Evolutionary conservation across 2,888 invertebrate species (phyloP).

Genomic region (Melolontha melolontha): DNA sequence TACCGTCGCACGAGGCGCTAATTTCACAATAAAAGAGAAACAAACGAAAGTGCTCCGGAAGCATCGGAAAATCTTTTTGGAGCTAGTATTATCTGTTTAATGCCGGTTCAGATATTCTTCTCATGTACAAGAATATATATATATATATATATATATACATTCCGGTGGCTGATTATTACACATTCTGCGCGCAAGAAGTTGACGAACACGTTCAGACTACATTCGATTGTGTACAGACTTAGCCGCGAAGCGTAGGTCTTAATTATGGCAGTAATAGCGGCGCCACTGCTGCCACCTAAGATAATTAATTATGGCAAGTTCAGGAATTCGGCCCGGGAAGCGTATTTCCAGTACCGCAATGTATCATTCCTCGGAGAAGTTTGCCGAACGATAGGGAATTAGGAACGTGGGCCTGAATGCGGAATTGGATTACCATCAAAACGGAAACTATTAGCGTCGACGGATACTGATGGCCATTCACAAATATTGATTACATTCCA

Average conservation of each 20-base stretch:
- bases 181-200: too few species aligned
- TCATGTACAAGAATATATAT: too few species aligned
- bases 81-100: too few species aligned
- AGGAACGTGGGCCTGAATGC: constrained; percentile 1
- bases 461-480: constrained; percentile 25
- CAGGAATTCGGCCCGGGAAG: constrained; percentile 14
- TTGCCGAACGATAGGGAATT: not conserved
- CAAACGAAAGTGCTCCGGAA: too few species aligned
- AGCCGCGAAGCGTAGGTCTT: constrained; percentile 7
- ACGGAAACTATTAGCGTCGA: constrained; percentile 17
- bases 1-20: too few species aligned
- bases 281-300: not conserved
- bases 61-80: too few species aligned
- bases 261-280: constrained; percentile 10
- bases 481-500: constrained; percentile 15
- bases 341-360: constrained; percentile 24
- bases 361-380: constrained; percentile 6
- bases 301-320: constrained; percentile 25
- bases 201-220: not conserved
- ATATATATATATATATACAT: too few species aligned
- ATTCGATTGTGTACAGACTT: constrained; percentile 2
- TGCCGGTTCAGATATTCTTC: too few species aligned
- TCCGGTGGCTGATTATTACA: too few species aligned
- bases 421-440: constrained; percentile 20
- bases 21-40: too few species aligned